These are phyloP conservation scores for Microcebus tavaratra DNA, from an alignment of 2,113 vertebrate species.

Conservation along the genomic window DNA sequence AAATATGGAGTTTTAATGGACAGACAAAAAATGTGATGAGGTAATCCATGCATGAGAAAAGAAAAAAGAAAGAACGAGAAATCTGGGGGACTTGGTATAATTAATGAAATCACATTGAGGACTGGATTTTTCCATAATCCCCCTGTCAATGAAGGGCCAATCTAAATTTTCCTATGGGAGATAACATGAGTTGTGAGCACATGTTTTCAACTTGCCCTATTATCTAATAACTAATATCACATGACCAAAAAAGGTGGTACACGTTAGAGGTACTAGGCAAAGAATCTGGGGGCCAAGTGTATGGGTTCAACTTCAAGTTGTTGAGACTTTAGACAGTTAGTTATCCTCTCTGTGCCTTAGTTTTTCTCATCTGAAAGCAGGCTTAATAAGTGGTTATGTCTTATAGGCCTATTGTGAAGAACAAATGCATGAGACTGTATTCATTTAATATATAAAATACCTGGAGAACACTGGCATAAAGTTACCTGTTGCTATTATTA, in stretches of 20 bases:
- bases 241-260: not conserved
- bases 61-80: not conserved
- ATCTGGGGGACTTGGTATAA: not conserved
- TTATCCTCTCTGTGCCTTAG: not conserved
- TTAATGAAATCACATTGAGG: not conserved
- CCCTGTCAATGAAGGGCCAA: not conserved
- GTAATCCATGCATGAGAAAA: not conserved
- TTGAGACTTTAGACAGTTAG: not conserved
- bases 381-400: not conserved
- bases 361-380: not conserved
- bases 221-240: not conserved
- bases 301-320: not conserved
- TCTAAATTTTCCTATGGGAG: not conserved
- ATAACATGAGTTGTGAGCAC: not conserved
- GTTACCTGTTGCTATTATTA: not conserved
- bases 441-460: slow-evolving; percentile 9
- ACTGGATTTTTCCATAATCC: not conserved
- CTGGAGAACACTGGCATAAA: not conserved
- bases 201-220: not conserved
- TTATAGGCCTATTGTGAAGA: not conserved
- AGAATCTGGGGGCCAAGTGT: not conserved
- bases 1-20: not conserved
- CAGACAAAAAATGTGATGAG: not conserved
- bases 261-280: not conserved
- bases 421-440: not conserved